These are phyloP conservation scores for Conomelus anceps DNA, from an alignment of 2,888 invertebrate species.

Conservation along the genomic window DNA sequence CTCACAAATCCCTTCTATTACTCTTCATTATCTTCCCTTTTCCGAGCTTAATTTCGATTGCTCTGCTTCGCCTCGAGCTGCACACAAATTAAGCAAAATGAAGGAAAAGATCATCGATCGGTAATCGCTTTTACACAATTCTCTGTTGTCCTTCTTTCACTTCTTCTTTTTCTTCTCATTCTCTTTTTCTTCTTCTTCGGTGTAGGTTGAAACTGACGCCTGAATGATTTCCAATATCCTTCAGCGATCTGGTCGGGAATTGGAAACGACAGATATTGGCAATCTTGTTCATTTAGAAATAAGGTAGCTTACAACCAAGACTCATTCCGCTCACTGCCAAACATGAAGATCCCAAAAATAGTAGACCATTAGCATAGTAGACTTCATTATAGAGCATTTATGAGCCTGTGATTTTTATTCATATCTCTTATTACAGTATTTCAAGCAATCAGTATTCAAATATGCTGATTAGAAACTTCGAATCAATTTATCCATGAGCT, in stretches of 20 bases:
- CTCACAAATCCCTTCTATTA: conserved; percentile 1
- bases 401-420: no score
- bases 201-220: background rate
- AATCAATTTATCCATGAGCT: no score
- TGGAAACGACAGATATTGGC: background rate
- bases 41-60: background rate
- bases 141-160: no score
- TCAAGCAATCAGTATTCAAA: no score
- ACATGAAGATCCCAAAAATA: no score
- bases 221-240: background rate
- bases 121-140: background rate
- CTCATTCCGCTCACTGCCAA: no score
- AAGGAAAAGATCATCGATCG: background rate
- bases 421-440: no score
- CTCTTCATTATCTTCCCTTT: conserved; percentile 7
- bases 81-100: background rate
- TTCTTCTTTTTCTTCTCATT: background rate
- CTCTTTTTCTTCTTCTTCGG: background rate
- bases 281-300: background rate
- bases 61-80: background rate
- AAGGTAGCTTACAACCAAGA: background rate
- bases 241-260: background rate
- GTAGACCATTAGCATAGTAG: no score
- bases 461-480: no score
- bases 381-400: no score